Percentiles rank a stretch among this genome's conserved stretches.
These are phyloP conservation scores for Gyps fulvus DNA, from an alignment of 2,113 vertebrate genomes.

Conservation along the genomic window DNA sequence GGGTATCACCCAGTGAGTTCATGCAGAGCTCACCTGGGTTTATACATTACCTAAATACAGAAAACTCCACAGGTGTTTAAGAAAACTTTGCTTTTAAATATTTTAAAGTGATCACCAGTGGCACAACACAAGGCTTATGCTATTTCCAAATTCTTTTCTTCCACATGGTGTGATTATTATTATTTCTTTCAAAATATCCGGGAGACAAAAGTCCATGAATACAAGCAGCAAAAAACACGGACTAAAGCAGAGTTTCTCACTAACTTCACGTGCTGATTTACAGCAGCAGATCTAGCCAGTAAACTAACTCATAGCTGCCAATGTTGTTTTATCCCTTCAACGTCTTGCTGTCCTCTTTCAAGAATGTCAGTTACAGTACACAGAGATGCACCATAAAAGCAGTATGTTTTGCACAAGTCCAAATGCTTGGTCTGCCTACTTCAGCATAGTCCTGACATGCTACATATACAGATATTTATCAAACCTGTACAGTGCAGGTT, in stretches of 20 bases:
- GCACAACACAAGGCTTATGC: background rate
- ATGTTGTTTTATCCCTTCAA: background rate
- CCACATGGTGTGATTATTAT: background rate
- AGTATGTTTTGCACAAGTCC: background rate
- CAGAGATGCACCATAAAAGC: background rate
- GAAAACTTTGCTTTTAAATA: background rate
- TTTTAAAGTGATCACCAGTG: background rate
- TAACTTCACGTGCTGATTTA: background rate
- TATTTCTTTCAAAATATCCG: background rate
- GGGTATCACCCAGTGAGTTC: background rate
- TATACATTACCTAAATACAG: background rate
- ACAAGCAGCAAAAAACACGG: background rate
- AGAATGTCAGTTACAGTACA: background rate
- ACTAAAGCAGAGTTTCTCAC: background rate
- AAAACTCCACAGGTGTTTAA: background rate
- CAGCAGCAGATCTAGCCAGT: background rate
- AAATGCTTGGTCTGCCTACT: background rate
- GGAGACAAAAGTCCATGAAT: background rate
- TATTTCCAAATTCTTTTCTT: background rate
- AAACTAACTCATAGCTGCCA: background rate
- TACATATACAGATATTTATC: background rate
- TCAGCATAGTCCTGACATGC: background rate
- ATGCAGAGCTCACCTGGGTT: background rate
- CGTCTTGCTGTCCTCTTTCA: background rate
- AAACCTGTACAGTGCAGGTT: background rate